phyloP scores from a whole-genome alignment of 2,888 invertebrate species.

The Leptopilina myrica region DNA sequence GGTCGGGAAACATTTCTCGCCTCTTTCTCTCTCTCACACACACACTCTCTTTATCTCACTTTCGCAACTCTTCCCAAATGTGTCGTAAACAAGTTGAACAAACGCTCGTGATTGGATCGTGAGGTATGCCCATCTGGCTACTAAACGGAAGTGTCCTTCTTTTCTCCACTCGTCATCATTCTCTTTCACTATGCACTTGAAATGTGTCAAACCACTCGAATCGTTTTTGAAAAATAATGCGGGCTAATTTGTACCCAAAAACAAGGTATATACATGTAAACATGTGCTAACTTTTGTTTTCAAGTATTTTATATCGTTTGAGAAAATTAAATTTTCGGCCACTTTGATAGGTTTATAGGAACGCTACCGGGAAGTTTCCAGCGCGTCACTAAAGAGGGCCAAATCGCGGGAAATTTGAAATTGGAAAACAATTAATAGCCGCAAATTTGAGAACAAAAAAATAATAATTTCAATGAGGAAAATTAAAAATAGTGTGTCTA shows the following conservation, averaged over 20 bases:
- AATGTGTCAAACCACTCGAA: background rate
- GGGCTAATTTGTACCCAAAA: background rate
- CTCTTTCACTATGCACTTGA: background rate
- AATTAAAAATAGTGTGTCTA: too few species aligned
- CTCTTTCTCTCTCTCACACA: conserved; percentile 54
- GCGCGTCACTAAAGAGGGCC: too few species aligned
- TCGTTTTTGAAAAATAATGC: background rate
- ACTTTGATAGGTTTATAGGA: too few species aligned
- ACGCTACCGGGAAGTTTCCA: too few species aligned
- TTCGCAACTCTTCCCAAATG: conserved; percentile 35
- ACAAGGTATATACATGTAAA: too few species aligned
- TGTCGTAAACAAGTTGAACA: conserved; percentile 67
- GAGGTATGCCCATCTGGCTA: conserved; percentile 70
- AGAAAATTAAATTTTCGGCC: too few species aligned
- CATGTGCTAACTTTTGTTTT: too few species aligned
- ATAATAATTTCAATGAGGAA: too few species aligned
- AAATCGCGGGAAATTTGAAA: too few species aligned
- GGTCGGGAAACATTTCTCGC: conserved; percentile 40
- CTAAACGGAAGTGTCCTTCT: conserved; percentile 56
- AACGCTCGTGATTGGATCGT: conserved; percentile 68
- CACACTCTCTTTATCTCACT: too few species aligned
- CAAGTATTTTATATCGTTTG: too few species aligned
- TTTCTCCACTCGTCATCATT: background rate
- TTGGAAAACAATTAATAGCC: background rate
- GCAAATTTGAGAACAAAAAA: too few species aligned